Conservation (phyloP, 1,140 invertebrate genomes). For the Arion vulgaris region DNA sequence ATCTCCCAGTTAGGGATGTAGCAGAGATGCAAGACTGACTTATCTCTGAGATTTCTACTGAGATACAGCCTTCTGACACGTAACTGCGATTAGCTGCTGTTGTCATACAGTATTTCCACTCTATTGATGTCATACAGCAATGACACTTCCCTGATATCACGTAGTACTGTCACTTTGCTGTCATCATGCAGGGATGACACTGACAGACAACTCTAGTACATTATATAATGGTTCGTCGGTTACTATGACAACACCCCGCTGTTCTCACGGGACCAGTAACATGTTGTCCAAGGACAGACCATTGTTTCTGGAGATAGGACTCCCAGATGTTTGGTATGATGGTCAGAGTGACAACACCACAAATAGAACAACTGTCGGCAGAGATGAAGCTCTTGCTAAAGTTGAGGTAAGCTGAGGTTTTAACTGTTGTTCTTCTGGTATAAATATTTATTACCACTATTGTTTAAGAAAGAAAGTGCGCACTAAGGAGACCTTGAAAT, state of each 20-base stretch:
- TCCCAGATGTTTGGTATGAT: not conserved
- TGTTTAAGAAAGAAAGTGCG: too few relatives aligned
- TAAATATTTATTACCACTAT: too few relatives aligned
- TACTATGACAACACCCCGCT: not conserved
- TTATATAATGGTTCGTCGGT: not conserved
- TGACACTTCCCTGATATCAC: not conserved
- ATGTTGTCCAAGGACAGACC: not conserved
- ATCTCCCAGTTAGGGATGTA: too few relatives aligned
- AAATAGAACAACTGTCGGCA: not conserved
- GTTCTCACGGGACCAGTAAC: not conserved
- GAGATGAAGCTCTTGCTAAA: not conserved
- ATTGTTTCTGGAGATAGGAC: not conserved
- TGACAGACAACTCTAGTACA: not conserved
- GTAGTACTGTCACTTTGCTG: not conserved
- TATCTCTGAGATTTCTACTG: too few relatives aligned
- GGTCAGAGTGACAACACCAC: not conserved
- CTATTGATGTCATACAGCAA: not conserved
- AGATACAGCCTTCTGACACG: too few relatives aligned
- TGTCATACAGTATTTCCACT: too few relatives aligned
- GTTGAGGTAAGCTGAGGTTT: not conserved
- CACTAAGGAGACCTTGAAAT: too few relatives aligned
- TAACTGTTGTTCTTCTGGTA: too few relatives aligned
- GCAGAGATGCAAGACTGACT: too few relatives aligned
- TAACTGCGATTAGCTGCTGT: too few relatives aligned
- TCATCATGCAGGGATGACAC: not conserved